phyloP scores from a whole-genome alignment of 2,797 vertebrate species.

The Borostomias antarcticus region DNA sequence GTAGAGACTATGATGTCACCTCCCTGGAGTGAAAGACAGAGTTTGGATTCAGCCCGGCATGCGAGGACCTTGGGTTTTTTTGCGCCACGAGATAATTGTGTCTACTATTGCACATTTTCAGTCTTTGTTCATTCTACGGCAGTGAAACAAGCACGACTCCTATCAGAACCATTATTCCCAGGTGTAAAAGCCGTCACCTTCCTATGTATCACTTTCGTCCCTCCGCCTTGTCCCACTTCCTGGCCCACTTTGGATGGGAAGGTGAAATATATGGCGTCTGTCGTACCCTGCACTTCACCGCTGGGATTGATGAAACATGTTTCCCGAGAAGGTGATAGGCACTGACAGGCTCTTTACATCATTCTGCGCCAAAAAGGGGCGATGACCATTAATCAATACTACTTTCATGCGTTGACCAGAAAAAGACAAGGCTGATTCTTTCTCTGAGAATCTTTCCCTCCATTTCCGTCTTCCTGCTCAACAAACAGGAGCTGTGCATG shows the following conservation, averaged over 20 bases:
- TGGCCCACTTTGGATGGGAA: conserved; percentile 87
- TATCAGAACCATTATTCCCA: conserved; percentile 97
- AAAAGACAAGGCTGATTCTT: conserved; percentile 53
- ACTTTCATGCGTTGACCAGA: conserved; percentile 54
- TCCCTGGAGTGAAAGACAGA: conserved; percentile 57
- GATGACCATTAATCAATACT: conserved; percentile 73
- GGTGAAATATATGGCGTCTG: conserved; percentile 90
- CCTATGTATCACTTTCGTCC: conserved; percentile 87
- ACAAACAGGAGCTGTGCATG: background rate
- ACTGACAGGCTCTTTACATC: conserved; percentile 80
- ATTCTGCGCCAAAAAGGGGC: conserved; percentile 62
- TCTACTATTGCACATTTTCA: conserved; percentile 73
- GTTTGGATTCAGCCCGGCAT: conserved; percentile 69
- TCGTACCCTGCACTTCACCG: conserved; percentile 82
- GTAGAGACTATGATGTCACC: conserved; percentile 51
- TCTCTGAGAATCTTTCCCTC: conserved; percentile 40
- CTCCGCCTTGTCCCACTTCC: conserved; percentile 74
- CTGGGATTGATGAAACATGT: conserved; percentile 79
- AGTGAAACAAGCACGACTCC: conserved; percentile 81
- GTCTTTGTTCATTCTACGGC: conserved; percentile 62
- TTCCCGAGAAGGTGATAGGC: conserved; percentile 74
- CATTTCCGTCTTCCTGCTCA: conserved; percentile 29
- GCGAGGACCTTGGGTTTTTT: conserved; percentile 57
- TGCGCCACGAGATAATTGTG: conserved; percentile 72
- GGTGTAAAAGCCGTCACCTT: conserved; percentile 96